Percentiles rank a stretch among this genome's conserved stretches.
These are phyloP conservation scores for Brachionus asplanchnoidis DNA, from an alignment of 1,140 invertebrate genomes.

Conservation along the genomic window DNA sequence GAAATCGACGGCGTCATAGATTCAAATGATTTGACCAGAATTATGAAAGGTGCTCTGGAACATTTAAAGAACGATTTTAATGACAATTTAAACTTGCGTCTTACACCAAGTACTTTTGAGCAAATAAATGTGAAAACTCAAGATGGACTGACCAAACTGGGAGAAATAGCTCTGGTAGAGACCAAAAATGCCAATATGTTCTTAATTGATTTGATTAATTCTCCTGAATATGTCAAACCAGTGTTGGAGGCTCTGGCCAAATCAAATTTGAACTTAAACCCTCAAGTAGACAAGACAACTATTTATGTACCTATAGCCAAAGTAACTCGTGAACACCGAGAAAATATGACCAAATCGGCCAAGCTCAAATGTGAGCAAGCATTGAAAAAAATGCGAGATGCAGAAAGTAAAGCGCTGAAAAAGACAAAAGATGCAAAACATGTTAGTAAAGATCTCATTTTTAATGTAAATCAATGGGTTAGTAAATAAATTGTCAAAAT, in stretches of 20 bases:
- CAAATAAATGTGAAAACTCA: constrained; percentile 61
- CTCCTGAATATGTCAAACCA: constrained; percentile 71
- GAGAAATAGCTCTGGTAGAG: constrained; percentile 80
- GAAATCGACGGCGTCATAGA: constrained; percentile 69
- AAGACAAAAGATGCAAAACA: constrained; percentile 64
- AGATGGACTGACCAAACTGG: constrained; percentile 74
- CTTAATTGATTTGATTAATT: constrained; percentile 72
- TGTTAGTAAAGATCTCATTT: constrained; percentile 64
- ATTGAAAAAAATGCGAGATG: constrained; percentile 69
- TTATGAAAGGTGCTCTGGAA: constrained; percentile 65
- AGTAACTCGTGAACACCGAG: constrained; percentile 83
- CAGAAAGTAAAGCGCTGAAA: constrained; percentile 70
- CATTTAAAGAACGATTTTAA: constrained; percentile 72
- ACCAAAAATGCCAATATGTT: constrained; percentile 79
- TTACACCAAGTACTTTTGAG: constrained; percentile 49
- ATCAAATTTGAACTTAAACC: constrained; percentile 84
- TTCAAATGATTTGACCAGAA: constrained; percentile 64
- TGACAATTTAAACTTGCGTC: constrained; percentile 64
- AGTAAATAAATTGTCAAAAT: background rate
- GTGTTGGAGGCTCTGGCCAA: constrained; percentile 69
- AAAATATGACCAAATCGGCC: constrained; percentile 77
- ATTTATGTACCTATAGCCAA: constrained; percentile 81
- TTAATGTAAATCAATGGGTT: constrained; percentile 62
- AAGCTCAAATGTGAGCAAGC: constrained; percentile 74
- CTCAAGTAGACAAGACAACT: constrained; percentile 85